Evolutionary conservation across 2,888 invertebrate species (phyloP).

Genomic region (Heliothis peltigera): DNA sequence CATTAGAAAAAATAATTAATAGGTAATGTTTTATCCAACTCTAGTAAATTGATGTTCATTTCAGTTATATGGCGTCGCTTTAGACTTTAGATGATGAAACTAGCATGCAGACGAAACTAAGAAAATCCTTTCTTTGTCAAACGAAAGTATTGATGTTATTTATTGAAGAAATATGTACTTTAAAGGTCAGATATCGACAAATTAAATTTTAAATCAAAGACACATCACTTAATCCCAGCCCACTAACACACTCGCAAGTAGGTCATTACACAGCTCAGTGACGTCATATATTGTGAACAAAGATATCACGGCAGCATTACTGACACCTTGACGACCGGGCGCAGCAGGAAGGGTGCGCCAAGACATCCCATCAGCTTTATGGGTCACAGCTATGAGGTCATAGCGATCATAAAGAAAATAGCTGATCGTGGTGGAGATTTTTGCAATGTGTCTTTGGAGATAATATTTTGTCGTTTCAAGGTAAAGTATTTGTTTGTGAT

Average conservation of each 20-base stretch:
- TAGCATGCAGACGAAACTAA: too few species aligned
- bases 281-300: slow-evolving; percentile 48
- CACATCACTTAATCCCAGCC: slow-evolving; percentile 12
- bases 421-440: not conserved
- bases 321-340: slow-evolving; percentile 69
- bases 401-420: slow-evolving; percentile 24
- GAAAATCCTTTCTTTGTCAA: too few species aligned
- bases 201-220: not conserved
- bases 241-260: slow-evolving; percentile 39
- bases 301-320: slow-evolving; percentile 54
- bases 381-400: slow-evolving; percentile 79
- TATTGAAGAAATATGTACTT: too few species aligned
- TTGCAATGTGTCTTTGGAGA: slow-evolving; percentile 22
- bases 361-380: slow-evolving; percentile 80
- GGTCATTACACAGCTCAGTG: slow-evolving; percentile 16
- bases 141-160: too few species aligned
- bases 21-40: too few species aligned
- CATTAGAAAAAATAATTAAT: too few species aligned
- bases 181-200: not conserved
- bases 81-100: too few species aligned
- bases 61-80: too few species aligned
- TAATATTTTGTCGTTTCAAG: too few species aligned
- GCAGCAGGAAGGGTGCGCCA: slow-evolving; percentile 84
- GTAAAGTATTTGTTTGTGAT: too few species aligned
- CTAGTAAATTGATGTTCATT: too few species aligned